phyloP scores from a whole-genome alignment of 1,140 invertebrate genomes.

The Galleria mellonella region DNA sequence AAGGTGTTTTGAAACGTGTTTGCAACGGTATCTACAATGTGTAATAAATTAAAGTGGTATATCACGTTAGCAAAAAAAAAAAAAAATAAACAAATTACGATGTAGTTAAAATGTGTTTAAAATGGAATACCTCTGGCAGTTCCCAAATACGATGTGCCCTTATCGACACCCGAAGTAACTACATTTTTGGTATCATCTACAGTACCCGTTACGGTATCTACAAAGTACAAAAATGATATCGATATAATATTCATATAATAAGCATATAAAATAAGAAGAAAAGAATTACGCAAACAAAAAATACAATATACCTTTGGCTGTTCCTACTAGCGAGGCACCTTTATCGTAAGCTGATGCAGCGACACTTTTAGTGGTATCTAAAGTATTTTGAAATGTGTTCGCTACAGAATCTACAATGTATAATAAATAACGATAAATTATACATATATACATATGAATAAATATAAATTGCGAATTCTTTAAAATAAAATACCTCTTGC shows the following conservation, averaged over 20 bases:
- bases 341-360: slow-evolving; percentile 27
- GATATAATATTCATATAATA: not conserved
- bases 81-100: slow-evolving; percentile 7
- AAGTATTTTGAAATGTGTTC: slow-evolving; percentile 15
- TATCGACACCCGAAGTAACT: slow-evolving; percentile 11
- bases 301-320: slow-evolving; percentile 31
- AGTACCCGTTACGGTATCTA: slow-evolving; percentile 4
- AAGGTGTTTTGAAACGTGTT: slow-evolving; percentile 29
- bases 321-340: slow-evolving; percentile 21
- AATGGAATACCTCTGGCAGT: not conserved
- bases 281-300: not conserved
- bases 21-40: slow-evolving; percentile 19
- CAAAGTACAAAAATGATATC: not conserved
- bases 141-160: slow-evolving; percentile 4
- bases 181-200: slow-evolving; percentile 18
- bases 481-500: slow-evolving; percentile 16
- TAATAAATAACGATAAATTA: not conserved
- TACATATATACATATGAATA: not conserved
- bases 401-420: slow-evolving; percentile 11
- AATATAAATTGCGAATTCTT: not conserved
- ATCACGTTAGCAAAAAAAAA: not conserved
- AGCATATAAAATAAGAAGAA: slow-evolving; percentile 1
- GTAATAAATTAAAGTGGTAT: slow-evolving; percentile 4
- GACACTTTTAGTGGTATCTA: slow-evolving; percentile 34
- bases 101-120: not conserved